Conservation (phyloP, 2,797 vertebrate genomes). For the Sebastes minor region DNA sequence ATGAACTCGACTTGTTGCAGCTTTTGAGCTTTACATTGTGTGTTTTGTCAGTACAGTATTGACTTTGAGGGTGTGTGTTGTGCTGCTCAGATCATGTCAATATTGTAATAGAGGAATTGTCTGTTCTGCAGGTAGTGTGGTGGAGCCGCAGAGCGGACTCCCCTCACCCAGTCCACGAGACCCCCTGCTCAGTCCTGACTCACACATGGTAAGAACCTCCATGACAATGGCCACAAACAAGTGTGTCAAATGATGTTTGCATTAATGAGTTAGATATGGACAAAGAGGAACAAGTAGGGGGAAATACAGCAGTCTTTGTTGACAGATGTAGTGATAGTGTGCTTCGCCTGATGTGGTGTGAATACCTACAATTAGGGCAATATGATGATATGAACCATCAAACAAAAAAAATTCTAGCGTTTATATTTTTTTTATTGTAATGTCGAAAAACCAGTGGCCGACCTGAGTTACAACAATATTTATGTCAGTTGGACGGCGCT, state of each 20-base stretch:
- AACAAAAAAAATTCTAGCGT: no score
- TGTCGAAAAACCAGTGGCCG: no score
- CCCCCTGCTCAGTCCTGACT: constrained; percentile 53
- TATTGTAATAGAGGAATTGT: not conserved
- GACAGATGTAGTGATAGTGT: not conserved
- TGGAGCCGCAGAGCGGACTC: constrained; percentile 59
- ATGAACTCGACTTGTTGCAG: no score
- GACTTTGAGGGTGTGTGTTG: constrained; percentile 10
- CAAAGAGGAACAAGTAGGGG: no score
- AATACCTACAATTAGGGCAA: fast-evolving
- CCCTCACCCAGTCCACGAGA: constrained; percentile 52
- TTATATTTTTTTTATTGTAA: no score
- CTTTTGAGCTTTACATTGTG: no score
- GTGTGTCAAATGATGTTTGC: not conserved
- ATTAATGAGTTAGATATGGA: not conserved
- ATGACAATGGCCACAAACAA: not conserved
- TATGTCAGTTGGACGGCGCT: no score
- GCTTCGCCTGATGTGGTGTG: not conserved
- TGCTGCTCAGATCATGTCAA: not conserved
- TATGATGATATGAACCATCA: no score
- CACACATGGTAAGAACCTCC: constrained; percentile 71
- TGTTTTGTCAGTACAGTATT: constrained; percentile 1
- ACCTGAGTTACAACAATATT: no score
- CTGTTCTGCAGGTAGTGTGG: constrained; percentile 53
- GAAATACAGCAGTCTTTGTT: not conserved